Conservation (phyloP, 1,140 invertebrate species). For the Eriocheir sinensis region DNA sequence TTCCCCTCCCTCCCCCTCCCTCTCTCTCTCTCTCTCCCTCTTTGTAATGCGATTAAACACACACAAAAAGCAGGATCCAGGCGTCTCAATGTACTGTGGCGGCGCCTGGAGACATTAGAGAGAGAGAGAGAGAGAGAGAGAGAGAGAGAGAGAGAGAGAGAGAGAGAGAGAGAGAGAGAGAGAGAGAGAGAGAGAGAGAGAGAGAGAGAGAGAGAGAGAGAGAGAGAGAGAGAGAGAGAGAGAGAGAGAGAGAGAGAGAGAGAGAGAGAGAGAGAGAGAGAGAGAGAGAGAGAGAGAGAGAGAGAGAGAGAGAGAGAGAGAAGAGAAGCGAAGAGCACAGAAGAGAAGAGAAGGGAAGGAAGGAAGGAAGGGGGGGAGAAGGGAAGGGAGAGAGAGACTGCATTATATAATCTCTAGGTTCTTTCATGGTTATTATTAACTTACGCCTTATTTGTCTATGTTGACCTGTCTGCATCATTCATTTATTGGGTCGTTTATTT, state of each 20-base stretch:
- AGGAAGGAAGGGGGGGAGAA: neutral
- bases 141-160: neutral
- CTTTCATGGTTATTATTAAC: no score
- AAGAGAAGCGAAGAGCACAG: neutral
- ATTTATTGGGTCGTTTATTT: no score
- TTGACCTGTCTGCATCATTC: no score
- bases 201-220: neutral
- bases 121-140: neutral
- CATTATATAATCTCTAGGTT: neutral
- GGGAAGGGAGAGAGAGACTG: neutral
- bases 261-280: neutral
- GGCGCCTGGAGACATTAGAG: neutral
- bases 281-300: no score
- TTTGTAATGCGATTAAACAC: slow-evolving; percentile 17
- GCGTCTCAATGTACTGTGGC: neutral
- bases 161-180: neutral
- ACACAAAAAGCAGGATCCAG: neutral
- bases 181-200: neutral
- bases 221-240: neutral
- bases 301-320: neutral
- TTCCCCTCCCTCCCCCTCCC: neutral
- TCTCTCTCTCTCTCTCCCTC: neutral
- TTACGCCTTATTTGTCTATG: no score
- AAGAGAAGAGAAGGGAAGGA: neutral
- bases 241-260: neutral